Base-by-base conservation (phyloP, 2,797 vertebrate species). In the Momotus momota region DNA sequence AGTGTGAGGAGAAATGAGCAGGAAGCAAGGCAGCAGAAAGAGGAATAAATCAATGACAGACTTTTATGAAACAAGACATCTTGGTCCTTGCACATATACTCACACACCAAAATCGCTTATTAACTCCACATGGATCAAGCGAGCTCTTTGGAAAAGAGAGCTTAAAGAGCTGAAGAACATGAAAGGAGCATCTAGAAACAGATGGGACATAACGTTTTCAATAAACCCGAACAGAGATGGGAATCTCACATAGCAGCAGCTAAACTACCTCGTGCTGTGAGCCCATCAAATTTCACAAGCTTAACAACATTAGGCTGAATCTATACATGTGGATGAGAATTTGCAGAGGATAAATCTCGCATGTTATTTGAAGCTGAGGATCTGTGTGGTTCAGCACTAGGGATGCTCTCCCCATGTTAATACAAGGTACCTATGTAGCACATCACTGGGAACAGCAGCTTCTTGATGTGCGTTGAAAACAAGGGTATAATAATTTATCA, bases 101-200 rank as follows among this genome's bases (percentile, higher is more conserved):
- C 83, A 19, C 65, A 62, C 78, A 85, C 67, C 78, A 75, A 52
- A 61, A 61, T 29, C 5, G 0, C 41, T 96, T 94, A 92, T 85
- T 94, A 89, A 94, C 35, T 91, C 80, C 88, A 79, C 82, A 89
- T 94, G 91, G 93, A 90, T 58, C n/a, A 58, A 70, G 86, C 0
- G 0, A 91, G 64, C 61, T 40, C 89, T 40, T 81, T 92, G 88
- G 84, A 86, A 94, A 55, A 93, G 81, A 78, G 77, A 95, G 67
- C 80, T 86, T 79, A 6, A 88, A 86, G 85, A 81, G 82, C 88
- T 71, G 77, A 84, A 88, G 96, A 96, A 93, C 95, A 87, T 78
- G 88, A 97, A 96, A 94, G 74, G 90, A 96, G 35, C 94, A 94
- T 96, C 94, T 52, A 96, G 94, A 95, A 96, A 96, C 96, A 97